Percentiles rank a stretch among this genome's conserved stretches.
phyloP scores from a whole-genome alignment of 1,140 invertebrate species.

The Trachymyrmex cornetzi region DNA sequence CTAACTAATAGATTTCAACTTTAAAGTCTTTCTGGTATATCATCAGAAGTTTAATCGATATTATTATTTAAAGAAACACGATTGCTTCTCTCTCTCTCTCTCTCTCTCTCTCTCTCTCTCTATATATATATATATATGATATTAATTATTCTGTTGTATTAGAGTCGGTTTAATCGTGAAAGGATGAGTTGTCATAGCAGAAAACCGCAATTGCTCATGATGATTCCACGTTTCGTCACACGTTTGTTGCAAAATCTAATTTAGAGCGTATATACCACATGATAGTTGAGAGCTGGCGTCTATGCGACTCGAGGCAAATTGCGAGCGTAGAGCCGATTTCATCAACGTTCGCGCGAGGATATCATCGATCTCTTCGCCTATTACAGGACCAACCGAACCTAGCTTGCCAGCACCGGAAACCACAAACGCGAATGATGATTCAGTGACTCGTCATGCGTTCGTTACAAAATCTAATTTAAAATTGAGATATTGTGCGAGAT shows the following conservation, averaged over 20 bases:
- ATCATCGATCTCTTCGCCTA: conserved; percentile 59
- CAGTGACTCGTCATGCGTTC: conserved; percentile 51
- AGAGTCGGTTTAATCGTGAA: conserved; percentile 35
- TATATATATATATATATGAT: too few relatives aligned
- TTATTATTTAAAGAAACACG: background rate
- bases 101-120: too few relatives aligned
- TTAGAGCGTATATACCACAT: conserved; percentile 30
- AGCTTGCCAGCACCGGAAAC: conserved; percentile 47
- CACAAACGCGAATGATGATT: conserved; percentile 52
- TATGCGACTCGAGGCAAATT: conserved; percentile 46
- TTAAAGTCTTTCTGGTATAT: background rate
- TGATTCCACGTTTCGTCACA: conserved; percentile 55
- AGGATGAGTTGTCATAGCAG: conserved; percentile 47
- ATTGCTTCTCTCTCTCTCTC: background rate
- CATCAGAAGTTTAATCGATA: background rate
- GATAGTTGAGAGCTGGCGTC: conserved; percentile 24
- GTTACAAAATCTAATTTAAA: conserved; percentile 63
- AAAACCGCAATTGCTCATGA: conserved; percentile 48
- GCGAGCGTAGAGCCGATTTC: conserved; percentile 54
- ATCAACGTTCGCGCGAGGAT: conserved; percentile 58
- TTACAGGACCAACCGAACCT: conserved; percentile 42
- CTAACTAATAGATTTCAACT: background rate
- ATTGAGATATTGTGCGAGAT: conserved; percentile 56
- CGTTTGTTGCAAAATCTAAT: conserved; percentile 57
- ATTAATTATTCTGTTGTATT: conserved; percentile 1